Conservation (phyloP, 2,113 vertebrate genomes). For the Mastomys natalensis region DNA sequence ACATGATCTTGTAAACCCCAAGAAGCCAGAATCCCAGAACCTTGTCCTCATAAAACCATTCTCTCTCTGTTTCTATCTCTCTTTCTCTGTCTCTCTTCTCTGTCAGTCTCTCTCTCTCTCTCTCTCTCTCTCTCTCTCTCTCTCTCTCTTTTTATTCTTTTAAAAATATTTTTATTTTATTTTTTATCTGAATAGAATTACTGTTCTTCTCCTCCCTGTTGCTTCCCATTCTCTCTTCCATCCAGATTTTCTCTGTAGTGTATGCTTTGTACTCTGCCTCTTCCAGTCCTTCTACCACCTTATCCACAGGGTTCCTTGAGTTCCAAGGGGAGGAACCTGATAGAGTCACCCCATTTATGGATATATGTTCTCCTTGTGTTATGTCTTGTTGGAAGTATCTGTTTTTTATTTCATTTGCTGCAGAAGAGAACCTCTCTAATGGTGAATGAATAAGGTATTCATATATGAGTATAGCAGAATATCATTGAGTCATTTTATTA, state of each 20-base stretch:
- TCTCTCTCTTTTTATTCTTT: neutral
- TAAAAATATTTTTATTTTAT: neutral
- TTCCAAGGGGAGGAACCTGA: neutral
- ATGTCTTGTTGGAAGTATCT: neutral
- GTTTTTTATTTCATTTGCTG: neutral
- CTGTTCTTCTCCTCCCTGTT: neutral
- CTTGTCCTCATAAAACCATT: neutral
- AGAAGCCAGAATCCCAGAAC: neutral
- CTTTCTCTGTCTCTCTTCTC: neutral
- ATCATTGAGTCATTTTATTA: neutral
- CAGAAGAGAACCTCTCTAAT: neutral
- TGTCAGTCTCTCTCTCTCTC: no score
- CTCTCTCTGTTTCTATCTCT: neutral
- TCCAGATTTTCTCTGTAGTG: neutral
- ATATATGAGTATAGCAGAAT: neutral
- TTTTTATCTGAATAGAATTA: neutral
- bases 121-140: neutral
- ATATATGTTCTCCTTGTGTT: neutral
- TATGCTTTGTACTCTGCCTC: neutral
- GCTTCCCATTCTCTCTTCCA: neutral
- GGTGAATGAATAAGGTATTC: neutral
- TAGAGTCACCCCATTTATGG: neutral
- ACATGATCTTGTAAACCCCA: neutral
- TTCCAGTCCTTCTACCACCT: neutral
- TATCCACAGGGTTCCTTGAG: neutral